Evolutionary conservation across 2,888 invertebrate genomes (phyloP).

Genomic region (Tenthredo scrophulariae): DNA sequence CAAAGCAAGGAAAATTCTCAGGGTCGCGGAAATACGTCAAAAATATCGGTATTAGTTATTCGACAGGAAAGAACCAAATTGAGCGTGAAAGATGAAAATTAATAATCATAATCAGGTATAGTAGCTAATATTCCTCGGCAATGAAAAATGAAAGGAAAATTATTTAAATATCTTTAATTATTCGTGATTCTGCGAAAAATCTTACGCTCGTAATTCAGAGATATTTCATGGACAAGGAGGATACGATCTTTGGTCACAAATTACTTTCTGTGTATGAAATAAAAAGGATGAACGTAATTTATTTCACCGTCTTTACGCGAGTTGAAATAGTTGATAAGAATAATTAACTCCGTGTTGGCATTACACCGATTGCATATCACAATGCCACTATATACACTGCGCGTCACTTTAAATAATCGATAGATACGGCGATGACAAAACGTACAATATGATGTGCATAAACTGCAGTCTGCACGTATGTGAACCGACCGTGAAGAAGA

Average conservation of each 20-base stretch:
- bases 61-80: background rate
- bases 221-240: background rate
- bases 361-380: background rate
- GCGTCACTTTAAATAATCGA: background rate
- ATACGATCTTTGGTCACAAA: background rate
- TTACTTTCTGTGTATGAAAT: background rate
- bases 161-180: background rate
- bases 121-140: background rate
- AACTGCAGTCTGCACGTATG: background rate
- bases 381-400: background rate
- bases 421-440: background rate
- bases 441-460: background rate
- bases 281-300: background rate
- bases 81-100: background rate
- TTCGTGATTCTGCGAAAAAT: background rate
- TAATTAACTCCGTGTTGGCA: background rate
- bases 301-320: background rate
- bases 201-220: background rate
- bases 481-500: background rate
- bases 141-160: background rate
- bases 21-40: no score
- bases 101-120: background rate
- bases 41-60: slow-evolving; percentile 10
- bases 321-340: background rate
- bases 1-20: background rate